Conservation (phyloP, 2,113 vertebrate species). For the Stictonetta naevosa region DNA sequence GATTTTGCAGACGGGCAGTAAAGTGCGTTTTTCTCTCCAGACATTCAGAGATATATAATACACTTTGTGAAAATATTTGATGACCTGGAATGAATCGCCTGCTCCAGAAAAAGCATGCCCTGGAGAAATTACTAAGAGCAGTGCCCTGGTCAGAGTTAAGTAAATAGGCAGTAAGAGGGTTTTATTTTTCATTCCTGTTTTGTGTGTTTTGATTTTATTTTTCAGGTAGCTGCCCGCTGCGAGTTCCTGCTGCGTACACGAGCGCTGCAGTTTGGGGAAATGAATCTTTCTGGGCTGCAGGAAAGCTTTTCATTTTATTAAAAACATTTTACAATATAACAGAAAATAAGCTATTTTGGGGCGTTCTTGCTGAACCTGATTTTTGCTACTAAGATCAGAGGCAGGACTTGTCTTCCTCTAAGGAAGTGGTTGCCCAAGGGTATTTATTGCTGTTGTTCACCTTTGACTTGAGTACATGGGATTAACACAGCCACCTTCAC, state of each 20-base stretch:
- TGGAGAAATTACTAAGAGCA: not conserved
- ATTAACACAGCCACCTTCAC: too few relatives aligned
- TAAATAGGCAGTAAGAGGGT: not conserved
- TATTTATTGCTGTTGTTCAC: not conserved
- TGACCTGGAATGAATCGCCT: not conserved
- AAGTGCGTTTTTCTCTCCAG: not conserved
- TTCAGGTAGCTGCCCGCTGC: not conserved
- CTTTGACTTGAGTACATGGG: not conserved
- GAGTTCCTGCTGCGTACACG: not conserved
- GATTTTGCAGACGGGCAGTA: not conserved
- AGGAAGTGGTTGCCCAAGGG: rapidly evolving
- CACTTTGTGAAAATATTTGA: not conserved
- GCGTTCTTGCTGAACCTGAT: not conserved
- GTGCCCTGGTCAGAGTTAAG: not conserved
- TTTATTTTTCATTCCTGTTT: constrained; percentile 13
- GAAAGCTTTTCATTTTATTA: not conserved
- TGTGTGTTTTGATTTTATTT: constrained; percentile 1
- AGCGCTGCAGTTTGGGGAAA: not conserved
- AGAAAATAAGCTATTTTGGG: rapidly evolving
- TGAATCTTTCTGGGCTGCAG: not conserved
- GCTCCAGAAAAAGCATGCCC: not conserved
- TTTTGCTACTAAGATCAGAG: too few relatives aligned
- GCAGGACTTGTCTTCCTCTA: not conserved
- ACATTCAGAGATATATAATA: not conserved
- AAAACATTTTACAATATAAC: not conserved